Base-by-base conservation (phyloP, 2,113 vertebrate genomes). In the Syngnathus scovelli region DNA sequence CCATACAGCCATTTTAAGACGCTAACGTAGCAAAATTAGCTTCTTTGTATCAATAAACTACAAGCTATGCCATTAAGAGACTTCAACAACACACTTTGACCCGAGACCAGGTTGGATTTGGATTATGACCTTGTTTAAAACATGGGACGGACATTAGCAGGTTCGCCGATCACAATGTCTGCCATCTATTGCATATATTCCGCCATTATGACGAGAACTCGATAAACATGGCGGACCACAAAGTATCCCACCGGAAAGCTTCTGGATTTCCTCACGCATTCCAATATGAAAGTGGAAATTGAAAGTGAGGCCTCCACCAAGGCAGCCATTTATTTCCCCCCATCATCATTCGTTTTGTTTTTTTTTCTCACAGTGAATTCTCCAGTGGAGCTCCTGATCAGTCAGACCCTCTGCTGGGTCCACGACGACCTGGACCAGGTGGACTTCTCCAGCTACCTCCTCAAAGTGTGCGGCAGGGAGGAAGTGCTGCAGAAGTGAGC, bases 401-500 rank as follows among this genome's bases (percentile, higher is more conserved):
- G 96, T 90, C 97, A 99, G 88, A 97, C 97, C 41, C 92, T 99
- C 67, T 99, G 97, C 81, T 99, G 97, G 95, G 94, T 94, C 37
- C 96, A 99, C 7, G 96, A 99, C 83, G 95, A 99, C 88, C 90
- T 99, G 85, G 95, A 93, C 87, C 92, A 94, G 88, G 93, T 98
- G 77, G 94, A 98, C 83, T 94, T 96, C 83, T 91, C 92, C 88
- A 97, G 93, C 87, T 96, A 98, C 78, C 86, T 98, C 87, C 92
- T 99, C 76, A 98, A 98, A 91, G 94, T 99, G 78, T 98, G 95
- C 70, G 97, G 97, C 72, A 93, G 92, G 82, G 95, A 98, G 73
- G 95, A 98, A 83, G 95, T 96, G 58, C 85, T 99, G 73, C 97
- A 98, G 79, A 99, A 97, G 97, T 99, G 92, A 95, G 96, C 86